Evolutionary conservation across 2,797 vertebrate genomes (phyloP).

Genomic region (Myioborus melanocephalus): DNA sequence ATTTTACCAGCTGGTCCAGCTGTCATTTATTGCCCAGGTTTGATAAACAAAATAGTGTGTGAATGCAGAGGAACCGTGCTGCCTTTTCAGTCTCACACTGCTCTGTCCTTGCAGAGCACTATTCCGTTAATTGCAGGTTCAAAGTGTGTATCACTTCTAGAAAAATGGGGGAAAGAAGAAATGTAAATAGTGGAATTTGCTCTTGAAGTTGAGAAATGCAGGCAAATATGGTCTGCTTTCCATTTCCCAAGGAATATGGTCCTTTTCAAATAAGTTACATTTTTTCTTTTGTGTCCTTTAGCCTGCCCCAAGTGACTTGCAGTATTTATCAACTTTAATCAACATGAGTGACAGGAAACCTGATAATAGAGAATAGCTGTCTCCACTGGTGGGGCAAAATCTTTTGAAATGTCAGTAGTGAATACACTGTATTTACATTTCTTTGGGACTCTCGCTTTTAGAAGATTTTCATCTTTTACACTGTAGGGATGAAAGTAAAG

Average conservation of each 20-base stretch:
- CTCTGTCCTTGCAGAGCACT: background rate
- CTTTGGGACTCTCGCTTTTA: conserved; percentile 66
- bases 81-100: background rate
- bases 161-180: background rate
- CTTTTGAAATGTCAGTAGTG: conserved; percentile 77
- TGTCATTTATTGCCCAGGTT: background rate
- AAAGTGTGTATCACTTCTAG: background rate
- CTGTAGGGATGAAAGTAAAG: conserved; percentile 68
- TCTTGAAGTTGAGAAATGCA: background rate
- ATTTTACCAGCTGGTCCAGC: background rate
- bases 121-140: background rate
- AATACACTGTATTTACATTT: conserved; percentile 77
- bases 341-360: conserved; percentile 73
- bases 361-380: conserved; percentile 69
- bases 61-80: background rate
- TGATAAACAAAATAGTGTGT: background rate
- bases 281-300: conserved; percentile 60
- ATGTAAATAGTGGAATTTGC: background rate
- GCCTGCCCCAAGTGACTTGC: conserved; percentile 48
- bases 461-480: conserved; percentile 72
- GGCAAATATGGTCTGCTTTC: background rate
- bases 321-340: conserved; percentile 76
- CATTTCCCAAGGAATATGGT: conserved; percentile 15
- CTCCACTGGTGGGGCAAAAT: conserved; percentile 61
- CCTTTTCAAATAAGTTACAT: conserved; percentile 60